Evolutionary conservation across 2,888 invertebrate genomes (phyloP).

Genomic region (Drosophila fulvimacula): DNA sequence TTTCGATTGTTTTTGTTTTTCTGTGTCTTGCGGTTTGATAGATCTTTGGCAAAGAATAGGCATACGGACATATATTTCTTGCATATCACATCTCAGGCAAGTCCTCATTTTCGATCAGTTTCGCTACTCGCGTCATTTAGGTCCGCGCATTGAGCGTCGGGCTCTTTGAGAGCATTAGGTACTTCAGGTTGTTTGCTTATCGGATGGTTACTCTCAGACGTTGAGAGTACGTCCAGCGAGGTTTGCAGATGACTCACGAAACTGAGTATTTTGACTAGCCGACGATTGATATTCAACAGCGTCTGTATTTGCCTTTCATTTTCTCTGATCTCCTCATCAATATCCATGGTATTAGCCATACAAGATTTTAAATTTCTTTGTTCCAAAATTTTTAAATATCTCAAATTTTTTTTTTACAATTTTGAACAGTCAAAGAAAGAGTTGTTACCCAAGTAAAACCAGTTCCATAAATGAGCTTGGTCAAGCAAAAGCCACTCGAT

Average conservation of each 20-base stretch:
- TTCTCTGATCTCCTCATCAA: not conserved
- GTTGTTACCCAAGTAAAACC: not conserved
- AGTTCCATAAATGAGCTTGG: not conserved
- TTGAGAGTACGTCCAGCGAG: not conserved
- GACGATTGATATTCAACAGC: not conserved
- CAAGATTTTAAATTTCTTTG: not conserved
- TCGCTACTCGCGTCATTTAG: not conserved
- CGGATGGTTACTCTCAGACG: no score
- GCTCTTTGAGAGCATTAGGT: not conserved
- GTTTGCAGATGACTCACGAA: not conserved
- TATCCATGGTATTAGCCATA: not conserved
- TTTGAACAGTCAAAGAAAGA: not conserved
- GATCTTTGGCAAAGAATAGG: no score
- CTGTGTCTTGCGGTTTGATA: not conserved
- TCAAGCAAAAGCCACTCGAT: not conserved
- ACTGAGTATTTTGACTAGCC: not conserved
- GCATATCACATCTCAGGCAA: not conserved
- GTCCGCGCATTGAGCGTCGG: no score
- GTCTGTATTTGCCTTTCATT: not conserved
- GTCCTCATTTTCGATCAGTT: not conserved
- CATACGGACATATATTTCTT: not conserved
- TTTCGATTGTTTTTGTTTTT: not conserved
- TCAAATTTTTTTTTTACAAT: constrained; percentile 1
- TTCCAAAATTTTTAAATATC: not conserved
- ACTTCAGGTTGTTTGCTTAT: not conserved